Conservation (phyloP, 2,888 invertebrate species). For the Melinaea marsaeus region DNA sequence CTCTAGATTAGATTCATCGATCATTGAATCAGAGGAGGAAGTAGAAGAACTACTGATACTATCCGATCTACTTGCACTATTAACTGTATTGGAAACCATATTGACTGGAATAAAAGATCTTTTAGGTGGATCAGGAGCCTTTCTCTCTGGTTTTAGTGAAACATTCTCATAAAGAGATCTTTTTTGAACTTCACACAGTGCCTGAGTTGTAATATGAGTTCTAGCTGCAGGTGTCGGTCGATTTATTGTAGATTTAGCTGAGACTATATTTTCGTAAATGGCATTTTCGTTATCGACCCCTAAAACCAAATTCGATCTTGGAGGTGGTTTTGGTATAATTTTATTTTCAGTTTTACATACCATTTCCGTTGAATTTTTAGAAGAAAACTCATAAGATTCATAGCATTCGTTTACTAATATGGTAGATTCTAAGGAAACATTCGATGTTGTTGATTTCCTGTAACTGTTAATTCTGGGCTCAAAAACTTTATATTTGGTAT, state of each 20-base stretch:
- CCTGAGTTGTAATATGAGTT: conserved; percentile 55
- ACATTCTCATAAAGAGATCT: conserved; percentile 64
- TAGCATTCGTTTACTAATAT: conserved; percentile 67
- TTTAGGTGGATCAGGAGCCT: conserved; percentile 53
- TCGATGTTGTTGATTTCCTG: conserved; percentile 48
- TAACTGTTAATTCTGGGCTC: conserved; percentile 50
- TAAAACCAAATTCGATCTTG: conserved; percentile 45
- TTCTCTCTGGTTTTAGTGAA: conserved; percentile 43
- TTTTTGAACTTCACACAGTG: conserved; percentile 42
- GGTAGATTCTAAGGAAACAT: conserved; percentile 50
- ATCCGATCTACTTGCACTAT: conserved; percentile 37
- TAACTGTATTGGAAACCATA: conserved; percentile 33
- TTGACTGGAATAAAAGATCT: conserved; percentile 43
- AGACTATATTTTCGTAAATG: conserved; percentile 62
- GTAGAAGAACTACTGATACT: conserved; percentile 59
- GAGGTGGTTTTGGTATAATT: conserved; percentile 54
- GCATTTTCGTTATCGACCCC: conserved; percentile 39
- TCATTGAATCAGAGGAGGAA: conserved; percentile 64
- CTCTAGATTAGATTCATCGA: conserved; percentile 69
- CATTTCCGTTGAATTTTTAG: conserved; percentile 26
- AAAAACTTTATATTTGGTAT: conserved; percentile 55
- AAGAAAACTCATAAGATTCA: conserved; percentile 59
- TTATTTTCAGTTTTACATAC: conserved; percentile 28
- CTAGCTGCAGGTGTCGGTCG: conserved; percentile 62
- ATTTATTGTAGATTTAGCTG: conserved; percentile 40